These are phyloP conservation scores for Oxyura jamaicensis DNA, from an alignment of 2,113 vertebrate species.

Conservation along the genomic window DNA sequence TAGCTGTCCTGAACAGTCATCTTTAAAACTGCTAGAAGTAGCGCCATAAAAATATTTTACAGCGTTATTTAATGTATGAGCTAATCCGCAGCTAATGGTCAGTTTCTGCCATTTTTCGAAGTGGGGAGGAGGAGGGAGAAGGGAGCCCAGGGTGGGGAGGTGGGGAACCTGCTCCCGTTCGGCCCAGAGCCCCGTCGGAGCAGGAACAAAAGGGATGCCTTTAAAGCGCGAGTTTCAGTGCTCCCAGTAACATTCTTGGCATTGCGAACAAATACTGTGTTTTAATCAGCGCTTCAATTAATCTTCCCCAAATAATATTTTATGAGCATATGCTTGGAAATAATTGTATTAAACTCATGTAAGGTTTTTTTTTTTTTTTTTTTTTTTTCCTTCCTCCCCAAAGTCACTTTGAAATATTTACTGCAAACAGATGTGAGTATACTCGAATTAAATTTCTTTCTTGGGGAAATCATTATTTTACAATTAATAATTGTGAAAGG, in stretches of 20 bases:
- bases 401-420: conserved; percentile 27
- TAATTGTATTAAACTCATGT: background rate
- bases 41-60: conserved; percentile 39
- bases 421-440: background rate
- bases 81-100: conserved; percentile 48
- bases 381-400: background rate
- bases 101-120: conserved; percentile 11
- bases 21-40: conserved; percentile 31
- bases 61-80: conserved; percentile 47
- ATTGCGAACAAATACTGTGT: background rate
- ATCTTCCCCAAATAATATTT: conserved; percentile 16
- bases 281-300: conserved; percentile 12
- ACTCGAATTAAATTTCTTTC: background rate
- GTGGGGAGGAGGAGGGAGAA: background rate
- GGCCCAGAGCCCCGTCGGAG: background rate
- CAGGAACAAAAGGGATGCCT: background rate
- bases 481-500: background rate
- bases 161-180: background rate
- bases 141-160: background rate
- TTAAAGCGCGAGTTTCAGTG: background rate
- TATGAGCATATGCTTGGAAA: background rate
- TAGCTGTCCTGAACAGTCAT: conserved; percentile 34
- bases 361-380: background rate
- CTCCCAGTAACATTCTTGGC: background rate
- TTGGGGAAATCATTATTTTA: background rate